Evolutionary conservation across 2,888 invertebrate genomes (phyloP).

Genomic region (Odontomyia ornata): DNA sequence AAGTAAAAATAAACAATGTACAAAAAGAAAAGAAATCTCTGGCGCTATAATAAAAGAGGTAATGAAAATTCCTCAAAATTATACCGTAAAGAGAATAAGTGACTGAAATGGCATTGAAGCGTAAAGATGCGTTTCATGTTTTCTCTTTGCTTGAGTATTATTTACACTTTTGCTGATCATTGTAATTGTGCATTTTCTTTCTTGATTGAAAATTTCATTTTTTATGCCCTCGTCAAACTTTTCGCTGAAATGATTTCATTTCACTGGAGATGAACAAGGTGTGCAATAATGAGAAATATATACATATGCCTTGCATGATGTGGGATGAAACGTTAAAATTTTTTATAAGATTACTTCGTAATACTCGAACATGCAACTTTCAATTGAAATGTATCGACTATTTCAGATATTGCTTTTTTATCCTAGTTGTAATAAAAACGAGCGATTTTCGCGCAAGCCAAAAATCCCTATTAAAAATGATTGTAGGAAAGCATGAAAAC

Average conservation of each 20-base stretch:
- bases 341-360: no score
- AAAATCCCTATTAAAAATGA: no score
- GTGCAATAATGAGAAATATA: no score
- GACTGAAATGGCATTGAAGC: background rate
- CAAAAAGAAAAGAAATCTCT: background rate
- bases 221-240: background rate
- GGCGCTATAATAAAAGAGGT: background rate
- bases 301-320: no score
- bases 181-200: background rate
- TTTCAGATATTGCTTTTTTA: no score
- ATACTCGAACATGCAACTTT: no score
- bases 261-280: background rate
- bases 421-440: no score
- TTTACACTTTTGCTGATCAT: constrained; percentile 1
- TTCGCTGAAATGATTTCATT: background rate
- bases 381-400: no score
- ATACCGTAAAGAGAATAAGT: constrained; percentile 13
- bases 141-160: background rate
- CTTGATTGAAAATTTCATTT: background rate
- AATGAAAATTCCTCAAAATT: constrained; percentile 31
- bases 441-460: no score
- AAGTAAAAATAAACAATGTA: no score
- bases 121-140: constrained; percentile 2
- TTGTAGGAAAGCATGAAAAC: no score
- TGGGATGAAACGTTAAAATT: no score